A percentile compares a stretch with the other conserved stretches of the same genome.
Conservation (phyloP, 2,113 vertebrate genomes). For the Martes martes region DNA sequence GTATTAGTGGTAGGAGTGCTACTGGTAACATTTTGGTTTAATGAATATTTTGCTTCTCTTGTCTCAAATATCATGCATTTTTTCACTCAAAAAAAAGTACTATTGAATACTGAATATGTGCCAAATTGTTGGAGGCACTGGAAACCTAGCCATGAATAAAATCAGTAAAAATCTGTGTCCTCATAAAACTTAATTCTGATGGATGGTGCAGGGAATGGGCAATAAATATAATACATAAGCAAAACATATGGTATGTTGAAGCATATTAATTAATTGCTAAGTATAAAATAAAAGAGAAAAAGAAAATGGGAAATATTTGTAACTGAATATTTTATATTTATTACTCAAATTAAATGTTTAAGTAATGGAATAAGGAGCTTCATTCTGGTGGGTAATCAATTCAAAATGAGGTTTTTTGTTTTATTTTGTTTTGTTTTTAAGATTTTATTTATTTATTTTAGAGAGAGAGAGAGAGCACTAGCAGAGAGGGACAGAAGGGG, state of each 20-base stretch:
- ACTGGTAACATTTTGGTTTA: not conserved
- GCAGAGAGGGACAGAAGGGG: not conserved
- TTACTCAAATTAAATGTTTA: not conserved
- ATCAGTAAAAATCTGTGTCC: not conserved
- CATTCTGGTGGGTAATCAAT: not conserved
- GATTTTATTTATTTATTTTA: not conserved
- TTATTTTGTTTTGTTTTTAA: not conserved
- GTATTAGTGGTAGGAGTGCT: not conserved
- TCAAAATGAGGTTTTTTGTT: not conserved
- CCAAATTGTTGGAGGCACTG: not conserved
- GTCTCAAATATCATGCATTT: not conserved
- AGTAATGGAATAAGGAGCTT: not conserved
- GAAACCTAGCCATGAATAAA: not conserved
- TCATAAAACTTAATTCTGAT: not conserved
- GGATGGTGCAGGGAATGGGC: not conserved
- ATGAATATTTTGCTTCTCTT: not conserved
- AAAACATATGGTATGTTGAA: not conserved
- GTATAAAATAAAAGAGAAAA: not conserved
- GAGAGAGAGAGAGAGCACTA: not conserved
- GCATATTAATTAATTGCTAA: not conserved
- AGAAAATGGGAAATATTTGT: not conserved
- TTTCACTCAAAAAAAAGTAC: constrained; percentile 15
- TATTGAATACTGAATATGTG: not conserved
- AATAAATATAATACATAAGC: not conserved
- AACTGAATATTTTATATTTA: not conserved